Base-by-base conservation (phyloP, 1,140 invertebrate species). In the Mya arenaria region DNA sequence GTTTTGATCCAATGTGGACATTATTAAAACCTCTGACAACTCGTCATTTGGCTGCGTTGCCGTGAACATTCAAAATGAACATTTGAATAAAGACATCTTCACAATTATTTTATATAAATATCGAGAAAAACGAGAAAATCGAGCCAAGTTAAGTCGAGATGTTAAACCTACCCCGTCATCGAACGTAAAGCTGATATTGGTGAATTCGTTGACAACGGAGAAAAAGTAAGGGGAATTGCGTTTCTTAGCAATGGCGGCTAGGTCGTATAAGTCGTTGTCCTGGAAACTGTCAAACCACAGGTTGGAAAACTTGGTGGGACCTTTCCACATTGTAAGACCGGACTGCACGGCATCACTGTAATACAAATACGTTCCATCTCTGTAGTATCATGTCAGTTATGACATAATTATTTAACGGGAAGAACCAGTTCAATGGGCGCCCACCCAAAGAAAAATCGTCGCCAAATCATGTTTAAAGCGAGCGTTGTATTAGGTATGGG, bases 271-370 rank as follows among this genome's bases (percentile, higher is more conserved):
- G 15, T 23, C 8, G 32, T 73, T 55, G 25, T n/a, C 1, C 6
- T n/a, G 10, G 41, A 56, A 73, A 17, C 41, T 48, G 15, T 39
- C 69, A 56, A 73, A 56, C 44, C 48, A 73, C 17, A 73, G 23
- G 1, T 73, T 23, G 28, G 23, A 4, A 23, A 55, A 73, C 17
- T 52, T 25, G 36, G 17, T 56, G 23, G 44, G 44, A 34, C 69
- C 69, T 56, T 52, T 73, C 69, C 69, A 73, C 41, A 73, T 73
- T 19, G 69, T 19, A 5, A 73, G 4, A 36, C 69, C 69, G 30
- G 44, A 28, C 15, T 73, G 69, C 1, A 36, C 10, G 17, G 30
- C 2, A 34, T 65, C 15, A 6, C 62, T 65, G 32, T n/a, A 23
- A 52, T 23, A 52, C 48, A 23, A 52, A 52, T 4, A 23, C 48